Evolutionary conservation across 2,797 vertebrate species (phyloP).

Genomic region (Spinibarbus caldwelli): DNA sequence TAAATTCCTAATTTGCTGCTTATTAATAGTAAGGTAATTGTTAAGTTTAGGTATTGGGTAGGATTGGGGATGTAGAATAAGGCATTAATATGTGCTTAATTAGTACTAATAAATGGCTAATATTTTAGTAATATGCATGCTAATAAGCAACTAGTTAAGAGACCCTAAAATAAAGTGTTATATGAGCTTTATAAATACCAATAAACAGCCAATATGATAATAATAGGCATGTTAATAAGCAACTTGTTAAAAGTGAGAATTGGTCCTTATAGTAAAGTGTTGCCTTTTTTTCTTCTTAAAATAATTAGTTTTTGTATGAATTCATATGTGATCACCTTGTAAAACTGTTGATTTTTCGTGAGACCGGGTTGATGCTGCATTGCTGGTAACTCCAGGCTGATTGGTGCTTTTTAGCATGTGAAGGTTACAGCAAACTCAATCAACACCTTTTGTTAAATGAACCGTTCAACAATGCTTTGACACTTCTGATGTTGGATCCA

Average conservation of each 20-base stretch:
- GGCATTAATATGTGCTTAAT: no score
- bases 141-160: no score
- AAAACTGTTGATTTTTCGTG: neutral
- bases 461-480: slow-evolving; percentile 10
- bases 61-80: no score
- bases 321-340: neutral
- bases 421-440: slow-evolving; percentile 12
- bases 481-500: neutral
- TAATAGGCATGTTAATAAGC: neutral
- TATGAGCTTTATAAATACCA: no score
- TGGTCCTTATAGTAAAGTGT: neutral
- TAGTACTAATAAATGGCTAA: no score
- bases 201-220: no score
- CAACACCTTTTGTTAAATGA: slow-evolving; percentile 32
- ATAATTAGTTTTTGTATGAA: neutral
- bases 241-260: neutral
- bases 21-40: no score
- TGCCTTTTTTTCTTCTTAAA: neutral
- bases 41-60: no score
- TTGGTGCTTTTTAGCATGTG: slow-evolving; percentile 61
- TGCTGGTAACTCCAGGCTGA: slow-evolving; percentile 23
- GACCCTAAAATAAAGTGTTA: no score
- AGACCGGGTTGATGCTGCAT: neutral
- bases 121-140: no score
- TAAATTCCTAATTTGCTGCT: no score